Evolutionary conservation across 1,140 invertebrate genomes (phyloP).

Genomic region (Tachypleus tridentatus): DNA sequence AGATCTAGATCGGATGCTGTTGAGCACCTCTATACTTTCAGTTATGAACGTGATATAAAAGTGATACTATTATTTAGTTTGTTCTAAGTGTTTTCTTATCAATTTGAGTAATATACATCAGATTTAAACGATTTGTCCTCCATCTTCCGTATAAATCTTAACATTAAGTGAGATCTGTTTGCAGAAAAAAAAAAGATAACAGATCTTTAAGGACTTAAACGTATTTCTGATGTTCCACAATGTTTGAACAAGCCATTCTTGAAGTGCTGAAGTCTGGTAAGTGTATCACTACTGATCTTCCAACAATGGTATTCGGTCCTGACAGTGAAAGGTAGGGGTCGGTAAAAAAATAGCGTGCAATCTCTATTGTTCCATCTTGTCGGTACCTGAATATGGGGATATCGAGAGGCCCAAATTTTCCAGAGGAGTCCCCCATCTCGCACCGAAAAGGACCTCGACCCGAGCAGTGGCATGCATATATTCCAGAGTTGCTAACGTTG

Average conservation of each 20-base stretch:
- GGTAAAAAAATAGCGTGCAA: constrained; percentile 35
- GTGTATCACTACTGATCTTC: constrained; percentile 67
- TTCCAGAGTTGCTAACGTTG: constrained; percentile 40
- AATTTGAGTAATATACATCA: too few species aligned
- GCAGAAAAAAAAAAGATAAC: too few species aligned
- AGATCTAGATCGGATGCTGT: too few species aligned
- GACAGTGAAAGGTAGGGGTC: constrained; percentile 73
- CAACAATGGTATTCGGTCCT: constrained; percentile 59
- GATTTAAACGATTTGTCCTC: too few species aligned
- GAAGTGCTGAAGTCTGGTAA: constrained; percentile 39
- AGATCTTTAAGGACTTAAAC: too few species aligned
- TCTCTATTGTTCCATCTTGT: not conserved
- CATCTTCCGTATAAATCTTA: too few species aligned
- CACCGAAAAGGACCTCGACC: constrained; percentile 61
- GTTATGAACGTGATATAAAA: too few species aligned
- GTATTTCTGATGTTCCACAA: constrained; percentile 3
- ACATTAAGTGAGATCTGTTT: too few species aligned
- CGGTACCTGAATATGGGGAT: constrained; percentile 33
- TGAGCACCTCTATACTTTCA: too few species aligned
- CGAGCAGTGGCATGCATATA: constrained; percentile 24
- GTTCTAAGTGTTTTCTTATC: too few species aligned
- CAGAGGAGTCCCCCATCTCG: constrained; percentile 77
- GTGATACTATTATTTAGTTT: too few species aligned
- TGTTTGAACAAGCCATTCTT: constrained; percentile 15
- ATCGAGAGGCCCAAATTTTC: constrained; percentile 66